Conservation (phyloP, 2,888 invertebrate genomes). For the Aphodius granarius region DNA sequence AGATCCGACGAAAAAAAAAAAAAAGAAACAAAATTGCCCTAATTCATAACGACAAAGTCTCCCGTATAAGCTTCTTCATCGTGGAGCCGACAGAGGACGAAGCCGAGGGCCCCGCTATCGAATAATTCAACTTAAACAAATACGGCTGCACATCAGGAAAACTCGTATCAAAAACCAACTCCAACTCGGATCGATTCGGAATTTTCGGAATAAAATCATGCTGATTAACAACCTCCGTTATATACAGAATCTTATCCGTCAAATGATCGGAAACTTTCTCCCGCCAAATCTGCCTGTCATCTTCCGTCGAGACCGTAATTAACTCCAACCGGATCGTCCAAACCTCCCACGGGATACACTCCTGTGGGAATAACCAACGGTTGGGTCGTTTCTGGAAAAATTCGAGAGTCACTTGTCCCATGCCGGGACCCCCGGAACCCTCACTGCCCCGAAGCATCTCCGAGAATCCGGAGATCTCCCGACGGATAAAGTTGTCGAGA, state of each 20-base stretch:
- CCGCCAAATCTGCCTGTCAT: constrained; percentile 82
- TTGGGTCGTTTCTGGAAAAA: constrained; percentile 92
- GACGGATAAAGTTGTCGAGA: constrained; percentile 71
- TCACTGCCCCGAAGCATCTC: constrained; percentile 75
- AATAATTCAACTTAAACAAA: constrained; percentile 88
- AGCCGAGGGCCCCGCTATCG: constrained; percentile 75
- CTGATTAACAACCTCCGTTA: constrained; percentile 93
- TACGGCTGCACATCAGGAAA: constrained; percentile 96
- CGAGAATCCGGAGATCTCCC: constrained; percentile 77
- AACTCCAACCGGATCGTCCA: constrained; percentile 95
- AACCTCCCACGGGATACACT: constrained; percentile 97
- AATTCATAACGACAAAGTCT: constrained; percentile 77
- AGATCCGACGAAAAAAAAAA: constrained; percentile 3
- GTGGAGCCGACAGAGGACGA: constrained; percentile 80
- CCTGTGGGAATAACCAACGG: constrained; percentile 87
- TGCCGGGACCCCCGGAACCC: constrained; percentile 53
- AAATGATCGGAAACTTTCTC: constrained; percentile 87
- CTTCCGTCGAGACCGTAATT: constrained; percentile 81
- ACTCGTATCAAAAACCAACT: constrained; percentile 91
- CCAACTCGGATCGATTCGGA: constrained; percentile 89
- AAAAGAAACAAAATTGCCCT: constrained; percentile 22
- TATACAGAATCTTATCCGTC: constrained; percentile 91
- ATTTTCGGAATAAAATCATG: constrained; percentile 97
- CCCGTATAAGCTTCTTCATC: constrained; percentile 86
- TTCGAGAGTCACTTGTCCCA: constrained; percentile 88